A percentile compares a stretch with the other conserved stretches of the same genome.
phyloP scores from a whole-genome alignment of 2,888 invertebrate species.

The Tolmerus cingulatus region DNA sequence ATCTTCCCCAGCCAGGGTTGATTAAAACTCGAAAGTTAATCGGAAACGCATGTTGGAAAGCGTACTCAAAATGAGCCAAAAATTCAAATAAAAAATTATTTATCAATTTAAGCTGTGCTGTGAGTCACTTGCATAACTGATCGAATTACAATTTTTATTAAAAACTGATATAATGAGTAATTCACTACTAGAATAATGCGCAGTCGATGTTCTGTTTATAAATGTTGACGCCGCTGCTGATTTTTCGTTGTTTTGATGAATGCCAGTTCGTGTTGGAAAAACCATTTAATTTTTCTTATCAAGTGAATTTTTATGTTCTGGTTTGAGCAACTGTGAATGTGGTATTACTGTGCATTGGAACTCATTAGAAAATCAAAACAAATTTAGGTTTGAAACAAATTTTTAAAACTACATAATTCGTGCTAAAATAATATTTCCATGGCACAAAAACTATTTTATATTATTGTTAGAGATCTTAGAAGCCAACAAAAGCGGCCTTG shows the following conservation, averaged over 20 bases:
- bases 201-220: neutral
- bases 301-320: neutral
- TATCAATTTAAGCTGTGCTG: neutral
- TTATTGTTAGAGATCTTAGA: neutral
- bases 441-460: neutral
- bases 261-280: neutral
- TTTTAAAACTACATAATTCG: neutral
- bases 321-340: neutral
- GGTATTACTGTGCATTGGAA: neutral
- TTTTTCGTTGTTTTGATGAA: neutral
- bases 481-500: neutral
- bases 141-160: neutral
- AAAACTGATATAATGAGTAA: neutral
- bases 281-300: neutral
- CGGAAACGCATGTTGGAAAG: neutral
- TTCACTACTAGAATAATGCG: neutral
- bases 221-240: neutral
- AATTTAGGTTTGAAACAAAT: neutral
- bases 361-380: neutral
- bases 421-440: neutral
- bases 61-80: neutral
- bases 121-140: neutral
- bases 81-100: neutral
- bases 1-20: neutral
- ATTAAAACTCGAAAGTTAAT: neutral